phyloP scores from a whole-genome alignment of 2,113 vertebrate genomes.

The Lepus timidus region DNA sequence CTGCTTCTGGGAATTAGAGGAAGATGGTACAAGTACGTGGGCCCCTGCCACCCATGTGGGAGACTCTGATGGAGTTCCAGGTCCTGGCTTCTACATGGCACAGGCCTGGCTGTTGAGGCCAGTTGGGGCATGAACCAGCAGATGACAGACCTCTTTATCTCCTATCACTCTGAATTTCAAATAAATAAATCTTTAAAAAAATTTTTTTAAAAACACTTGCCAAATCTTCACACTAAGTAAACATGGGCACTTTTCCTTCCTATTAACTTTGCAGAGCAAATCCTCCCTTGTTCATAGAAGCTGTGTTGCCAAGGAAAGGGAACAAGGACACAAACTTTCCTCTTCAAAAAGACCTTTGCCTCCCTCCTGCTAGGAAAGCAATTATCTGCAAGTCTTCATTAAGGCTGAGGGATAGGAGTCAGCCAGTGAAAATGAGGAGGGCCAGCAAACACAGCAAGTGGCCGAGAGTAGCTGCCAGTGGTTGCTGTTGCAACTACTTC shows the following conservation, averaged over 20 bases:
- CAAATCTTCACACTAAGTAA: neutral
- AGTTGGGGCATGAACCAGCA: no score
- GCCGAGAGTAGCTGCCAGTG: neutral
- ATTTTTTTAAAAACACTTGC: neutral
- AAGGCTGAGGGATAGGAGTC: neutral
- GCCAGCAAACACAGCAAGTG: neutral
- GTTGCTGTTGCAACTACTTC: slow-evolving; percentile 9
- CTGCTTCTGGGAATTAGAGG: no score
- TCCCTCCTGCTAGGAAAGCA: neutral
- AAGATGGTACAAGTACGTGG: no score
- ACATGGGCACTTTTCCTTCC: neutral
- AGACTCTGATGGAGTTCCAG: no score
- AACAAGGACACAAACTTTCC: neutral
- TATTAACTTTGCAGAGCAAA: neutral
- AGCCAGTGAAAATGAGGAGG: slow-evolving; percentile 36
- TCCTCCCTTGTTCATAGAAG: neutral
- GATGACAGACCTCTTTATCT: no score
- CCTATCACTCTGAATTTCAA: no score
- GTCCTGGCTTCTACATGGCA: no score
- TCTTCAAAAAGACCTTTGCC: neutral
- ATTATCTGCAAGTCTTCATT: slow-evolving; percentile 4
- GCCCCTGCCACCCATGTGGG: no score
- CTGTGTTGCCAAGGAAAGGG: neutral
- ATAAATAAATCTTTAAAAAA: no score
- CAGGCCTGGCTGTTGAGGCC: no score